Evolutionary conservation across 2,888 invertebrate genomes (phyloP).

Genomic region (Cistogaster globosa): DNA sequence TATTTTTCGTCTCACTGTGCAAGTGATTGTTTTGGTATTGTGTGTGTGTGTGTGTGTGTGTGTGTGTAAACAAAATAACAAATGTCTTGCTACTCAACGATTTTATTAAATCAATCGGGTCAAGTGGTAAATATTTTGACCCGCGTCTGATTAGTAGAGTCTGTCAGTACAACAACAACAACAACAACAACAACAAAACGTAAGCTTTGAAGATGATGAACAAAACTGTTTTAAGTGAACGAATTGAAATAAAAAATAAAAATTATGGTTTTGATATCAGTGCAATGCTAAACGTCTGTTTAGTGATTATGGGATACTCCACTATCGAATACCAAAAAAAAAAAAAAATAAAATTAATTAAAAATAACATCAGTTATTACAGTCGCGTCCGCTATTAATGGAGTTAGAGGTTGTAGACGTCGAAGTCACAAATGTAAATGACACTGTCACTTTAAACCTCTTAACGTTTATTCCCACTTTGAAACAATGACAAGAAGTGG

Average conservation of each 20-base stretch:
- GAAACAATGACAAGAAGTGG: too few species aligned
- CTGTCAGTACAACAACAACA: conserved; percentile 57
- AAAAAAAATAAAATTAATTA: not conserved
- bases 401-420: too few species aligned
- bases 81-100: conserved; percentile 82
- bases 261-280: conserved; percentile 41
- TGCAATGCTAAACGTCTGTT: conserved; percentile 35
- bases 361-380: too few species aligned
- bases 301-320: conserved; percentile 38
- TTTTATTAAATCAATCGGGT: conserved; percentile 84
- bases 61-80: conserved; percentile 68
- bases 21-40: conserved; percentile 22
- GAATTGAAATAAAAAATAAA: conserved; percentile 37
- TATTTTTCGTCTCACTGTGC: conserved; percentile 4
- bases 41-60: conserved; percentile 60
- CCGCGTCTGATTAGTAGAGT: conserved; percentile 82
- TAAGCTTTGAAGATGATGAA: conserved; percentile 57
- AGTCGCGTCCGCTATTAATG: too few species aligned
- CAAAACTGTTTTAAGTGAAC: conserved; percentile 59
- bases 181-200: conserved; percentile 41
- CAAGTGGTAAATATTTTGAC: conserved; percentile 84
- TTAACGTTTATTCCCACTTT: too few species aligned
- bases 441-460: too few species aligned
- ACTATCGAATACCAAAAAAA: not conserved
- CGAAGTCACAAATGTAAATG: too few species aligned